Base-by-base conservation (phyloP, 2,113 vertebrate species). In the Vicugna pacos region DNA sequence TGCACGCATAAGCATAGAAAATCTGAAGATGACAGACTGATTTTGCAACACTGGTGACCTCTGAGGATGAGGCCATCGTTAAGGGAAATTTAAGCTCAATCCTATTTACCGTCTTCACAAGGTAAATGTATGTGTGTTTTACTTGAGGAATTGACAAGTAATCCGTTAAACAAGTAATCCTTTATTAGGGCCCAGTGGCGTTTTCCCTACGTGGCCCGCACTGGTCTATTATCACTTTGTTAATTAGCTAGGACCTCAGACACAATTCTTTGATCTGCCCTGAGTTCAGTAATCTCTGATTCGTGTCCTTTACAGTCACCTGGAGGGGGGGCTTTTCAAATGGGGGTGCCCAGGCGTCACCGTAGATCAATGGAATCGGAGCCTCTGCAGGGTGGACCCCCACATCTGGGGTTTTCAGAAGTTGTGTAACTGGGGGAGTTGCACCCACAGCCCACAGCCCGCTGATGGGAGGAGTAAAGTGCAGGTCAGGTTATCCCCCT, bases 401-500 rank as follows among this genome's bases (percentile, higher is more conserved):
- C 17, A 6, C 32, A 4, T 28, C 48, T 32, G 17, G 32, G 48
- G 14, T 52, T 73, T 50, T 28, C 19, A 11, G 5, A 52, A 38
- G 15, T 2, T 19, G 20, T 30, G 35, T n/a, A 69, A 22, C 46
- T 1, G 0, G 8, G 14, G 24, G 19, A 15, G 19, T 9, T 0
- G 1, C 26, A 3, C n/a, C 50, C 6, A 0, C 32, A 77, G 50
- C 50, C 76, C 13, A 4, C 52, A 26, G 1, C 30, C 77, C 10
- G 0, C 6, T 2, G 11, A 19, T 2, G 1, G 48, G 24, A 87
- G 30, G 35, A n/a, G 15, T 3, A 3, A 28, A 3, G 10, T 10
- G 0, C 8, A 8, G 70, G 48, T 32, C 46, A 35, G 10, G 77
- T 11, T 6, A 42, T 69, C 8, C 17, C 69, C 69, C 1, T 19